Evolutionary conservation across 2,888 invertebrate genomes (phyloP).

Genomic region (Dasysyrphus albostriatus): DNA sequence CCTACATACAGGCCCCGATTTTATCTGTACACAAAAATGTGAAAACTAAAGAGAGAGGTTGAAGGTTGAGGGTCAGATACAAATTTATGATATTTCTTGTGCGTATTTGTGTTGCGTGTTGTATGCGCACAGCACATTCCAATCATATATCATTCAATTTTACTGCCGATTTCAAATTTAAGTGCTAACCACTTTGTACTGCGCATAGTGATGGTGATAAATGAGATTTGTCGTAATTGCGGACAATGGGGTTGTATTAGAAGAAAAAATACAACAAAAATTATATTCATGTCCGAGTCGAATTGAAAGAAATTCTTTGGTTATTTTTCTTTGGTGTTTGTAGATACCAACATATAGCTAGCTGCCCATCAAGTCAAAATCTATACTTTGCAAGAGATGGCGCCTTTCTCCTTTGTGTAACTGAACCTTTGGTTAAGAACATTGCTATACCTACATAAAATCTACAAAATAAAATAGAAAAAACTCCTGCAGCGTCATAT

Average conservation of each 20-base stretch:
- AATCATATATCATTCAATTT: constrained; percentile 59
- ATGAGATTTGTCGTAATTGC: constrained; percentile 69
- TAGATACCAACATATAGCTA: too few relatives aligned
- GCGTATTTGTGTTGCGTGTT: not conserved
- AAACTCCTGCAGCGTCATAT: constrained; percentile 60
- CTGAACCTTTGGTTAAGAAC: not conserved
- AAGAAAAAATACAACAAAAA: constrained; percentile 31
- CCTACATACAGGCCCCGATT: not conserved
- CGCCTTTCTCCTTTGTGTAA: constrained; percentile 35
- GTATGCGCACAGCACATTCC: constrained; percentile 16
- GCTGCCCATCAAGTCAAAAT: constrained; percentile 28
- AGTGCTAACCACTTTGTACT: constrained; percentile 65
- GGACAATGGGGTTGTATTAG: constrained; percentile 63
- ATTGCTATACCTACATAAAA: not conserved
- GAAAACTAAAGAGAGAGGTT: constrained; percentile 60
- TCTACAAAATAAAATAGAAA: constrained; percentile 1
- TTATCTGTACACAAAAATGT: constrained; percentile 52
- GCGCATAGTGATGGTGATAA: constrained; percentile 64
- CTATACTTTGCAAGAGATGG: constrained; percentile 59
- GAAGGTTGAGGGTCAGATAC: constrained; percentile 66
- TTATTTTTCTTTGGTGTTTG: constrained; percentile 17
- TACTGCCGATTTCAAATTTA: constrained; percentile 57
- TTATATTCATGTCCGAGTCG: constrained; percentile 62
- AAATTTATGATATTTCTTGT: constrained; percentile 42
- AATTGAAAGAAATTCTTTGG: constrained; percentile 51